Percentiles rank a stretch among this genome's conserved stretches.
Evolutionary conservation across 2,797 vertebrate genomes (phyloP).

Genomic region (Rachycentron canadum): DNA sequence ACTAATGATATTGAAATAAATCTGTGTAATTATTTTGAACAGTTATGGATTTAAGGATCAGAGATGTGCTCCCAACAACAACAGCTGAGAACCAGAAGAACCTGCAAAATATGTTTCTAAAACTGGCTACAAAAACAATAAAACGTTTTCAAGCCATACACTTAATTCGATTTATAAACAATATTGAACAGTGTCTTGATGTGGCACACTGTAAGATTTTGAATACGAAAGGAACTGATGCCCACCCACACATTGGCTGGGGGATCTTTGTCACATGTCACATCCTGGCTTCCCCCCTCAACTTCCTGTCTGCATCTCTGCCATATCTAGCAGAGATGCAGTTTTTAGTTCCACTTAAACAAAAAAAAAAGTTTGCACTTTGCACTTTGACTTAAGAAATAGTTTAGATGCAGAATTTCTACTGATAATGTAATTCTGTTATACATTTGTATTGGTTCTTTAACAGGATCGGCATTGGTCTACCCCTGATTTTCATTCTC

Average conservation of each 20-base stretch:
- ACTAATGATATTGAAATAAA: neutral
- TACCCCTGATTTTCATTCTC: too few relatives aligned
- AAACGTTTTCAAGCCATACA: neutral
- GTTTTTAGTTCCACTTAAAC: neutral
- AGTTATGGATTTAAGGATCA: conserved; percentile 3
- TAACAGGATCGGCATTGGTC: too few relatives aligned
- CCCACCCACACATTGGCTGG: neutral
- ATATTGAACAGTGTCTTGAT: too few relatives aligned
- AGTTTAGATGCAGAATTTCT: too few relatives aligned
- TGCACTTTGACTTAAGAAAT: neutral
- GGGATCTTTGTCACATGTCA: neutral
- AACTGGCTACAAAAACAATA: neutral
- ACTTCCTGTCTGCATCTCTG: neutral
- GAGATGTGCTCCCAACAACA: neutral
- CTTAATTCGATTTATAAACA: neutral
- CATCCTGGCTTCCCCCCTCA: neutral
- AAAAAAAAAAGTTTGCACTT: neutral
- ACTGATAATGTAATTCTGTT: neutral
- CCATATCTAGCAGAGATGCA: too few relatives aligned
- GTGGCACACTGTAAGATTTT: too few relatives aligned
- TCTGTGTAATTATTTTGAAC: neutral
- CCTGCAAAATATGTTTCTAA: neutral
- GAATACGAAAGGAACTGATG: neutral
- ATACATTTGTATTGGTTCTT: too few relatives aligned
- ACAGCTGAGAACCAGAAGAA: neutral